Evolutionary conservation across 2,888 invertebrate species (phyloP).

Genomic region (Helicoverpa assulta): DNA sequence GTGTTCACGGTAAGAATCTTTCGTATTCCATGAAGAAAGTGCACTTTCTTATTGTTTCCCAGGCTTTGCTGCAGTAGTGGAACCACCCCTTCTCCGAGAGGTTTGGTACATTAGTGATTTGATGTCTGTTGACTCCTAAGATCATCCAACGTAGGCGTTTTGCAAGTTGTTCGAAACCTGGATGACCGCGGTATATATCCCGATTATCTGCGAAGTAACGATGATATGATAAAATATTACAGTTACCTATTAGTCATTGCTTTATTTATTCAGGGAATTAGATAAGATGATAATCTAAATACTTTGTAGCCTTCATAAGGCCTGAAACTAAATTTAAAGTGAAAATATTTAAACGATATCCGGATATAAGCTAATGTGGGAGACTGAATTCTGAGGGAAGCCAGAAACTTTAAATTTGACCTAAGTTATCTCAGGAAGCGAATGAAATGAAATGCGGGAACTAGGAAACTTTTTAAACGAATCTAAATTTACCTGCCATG

Average conservation of each 20-base stretch:
- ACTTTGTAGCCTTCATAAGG: constrained; percentile 13
- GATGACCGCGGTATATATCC: constrained; percentile 90
- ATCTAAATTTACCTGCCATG: not conserved
- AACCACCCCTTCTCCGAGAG: constrained; percentile 96
- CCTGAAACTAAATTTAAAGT: constrained; percentile 7
- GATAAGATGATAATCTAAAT: constrained; percentile 38
- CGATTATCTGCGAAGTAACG: constrained; percentile 78
- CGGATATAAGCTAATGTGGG: too few relatives aligned
- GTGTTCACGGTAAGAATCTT: constrained; percentile 92
- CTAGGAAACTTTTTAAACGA: not conserved
- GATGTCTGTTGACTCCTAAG: constrained; percentile 92
- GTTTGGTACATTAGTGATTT: constrained; percentile 92
- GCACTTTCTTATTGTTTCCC: constrained; percentile 96
- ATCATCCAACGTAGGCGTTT: constrained; percentile 92
- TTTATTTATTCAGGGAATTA: constrained; percentile 36
- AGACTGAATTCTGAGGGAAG: too few relatives aligned
- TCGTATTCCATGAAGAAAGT: constrained; percentile 96
- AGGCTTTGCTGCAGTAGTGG: constrained; percentile 94
- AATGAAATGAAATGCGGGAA: too few relatives aligned
- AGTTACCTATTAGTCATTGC: constrained; percentile 26
- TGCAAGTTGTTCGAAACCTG: constrained; percentile 91
- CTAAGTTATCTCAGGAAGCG: too few relatives aligned
- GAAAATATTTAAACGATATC: too few relatives aligned
- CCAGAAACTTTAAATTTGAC: too few relatives aligned
- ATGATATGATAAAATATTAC: not conserved